phyloP scores from a whole-genome alignment of 2,113 vertebrate species.

The Dolichotis patagonum region DNA sequence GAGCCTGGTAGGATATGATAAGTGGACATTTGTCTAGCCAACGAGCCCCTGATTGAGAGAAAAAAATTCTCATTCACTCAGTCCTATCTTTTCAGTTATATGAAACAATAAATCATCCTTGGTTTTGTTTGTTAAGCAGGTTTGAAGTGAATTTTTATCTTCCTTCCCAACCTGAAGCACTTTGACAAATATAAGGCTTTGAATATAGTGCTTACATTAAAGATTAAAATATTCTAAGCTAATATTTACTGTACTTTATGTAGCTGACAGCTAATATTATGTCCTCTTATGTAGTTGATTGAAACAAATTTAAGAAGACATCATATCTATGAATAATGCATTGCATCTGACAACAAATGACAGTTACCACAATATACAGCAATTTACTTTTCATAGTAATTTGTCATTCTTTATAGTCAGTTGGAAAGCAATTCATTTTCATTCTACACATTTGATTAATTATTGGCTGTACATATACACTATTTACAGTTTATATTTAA shows the following conservation, averaged over 20 bases:
- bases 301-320: constrained; percentile 9
- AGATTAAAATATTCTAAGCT: constrained; percentile 12
- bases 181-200: constrained; percentile 33
- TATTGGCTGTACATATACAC: neutral
- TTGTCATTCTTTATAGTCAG: constrained; percentile 36
- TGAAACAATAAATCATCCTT: neutral
- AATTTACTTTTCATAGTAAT: constrained; percentile 38
- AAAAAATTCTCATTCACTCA: neutral
- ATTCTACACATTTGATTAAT: constrained; percentile 53
- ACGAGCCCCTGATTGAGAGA: neutral
- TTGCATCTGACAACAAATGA: neutral
- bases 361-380: neutral
- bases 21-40: neutral
- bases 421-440: constrained; percentile 58
- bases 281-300: neutral
- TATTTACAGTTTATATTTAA: constrained; percentile 43
- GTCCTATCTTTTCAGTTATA: neutral
- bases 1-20: neutral
- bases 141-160: constrained; percentile 49
- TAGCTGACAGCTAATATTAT: neutral
- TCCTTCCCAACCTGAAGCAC: neutral
- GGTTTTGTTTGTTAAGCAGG: neutral
- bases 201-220: neutral
- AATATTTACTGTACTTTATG: neutral
- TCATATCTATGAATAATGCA: neutral